These are phyloP conservation scores for Scaptodrosophila lebanonensis DNA, from an alignment of 1,140 invertebrate genomes.

Conservation along the genomic window DNA sequence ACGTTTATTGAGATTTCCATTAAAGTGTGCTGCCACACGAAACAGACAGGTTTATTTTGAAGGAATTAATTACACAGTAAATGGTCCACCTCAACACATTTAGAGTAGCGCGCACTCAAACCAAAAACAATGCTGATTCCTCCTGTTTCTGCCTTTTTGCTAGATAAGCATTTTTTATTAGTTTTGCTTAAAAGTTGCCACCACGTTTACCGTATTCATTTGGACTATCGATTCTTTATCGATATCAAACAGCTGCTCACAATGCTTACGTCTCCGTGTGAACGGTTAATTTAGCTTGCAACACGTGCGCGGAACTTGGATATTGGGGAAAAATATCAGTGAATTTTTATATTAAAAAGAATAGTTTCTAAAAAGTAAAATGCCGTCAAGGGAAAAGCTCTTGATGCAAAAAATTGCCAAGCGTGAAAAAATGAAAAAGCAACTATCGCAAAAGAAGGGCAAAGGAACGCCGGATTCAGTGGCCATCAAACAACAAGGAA, in stretches of 20 bases:
- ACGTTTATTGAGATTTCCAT: constrained; percentile 70
- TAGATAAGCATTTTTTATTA: background rate
- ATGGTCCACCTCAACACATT: too few relatives aligned
- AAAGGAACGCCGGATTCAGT: constrained; percentile 21
- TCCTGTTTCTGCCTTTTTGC: too few relatives aligned
- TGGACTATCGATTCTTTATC: constrained; percentile 7
- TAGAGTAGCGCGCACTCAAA: too few relatives aligned
- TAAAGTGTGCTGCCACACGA: too few relatives aligned
- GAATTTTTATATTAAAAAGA: constrained; percentile 25
- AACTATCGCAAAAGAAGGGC: constrained; percentile 79
- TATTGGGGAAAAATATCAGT: constrained; percentile 6
- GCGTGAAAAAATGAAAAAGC: constrained; percentile 84
- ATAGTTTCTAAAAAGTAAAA: constrained; percentile 58
- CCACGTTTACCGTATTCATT: too few relatives aligned
- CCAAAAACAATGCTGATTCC: constrained; percentile 3
- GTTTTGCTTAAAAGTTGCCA: background rate
- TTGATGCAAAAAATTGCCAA: constrained; percentile 88
- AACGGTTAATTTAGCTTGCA: constrained; percentile 22
- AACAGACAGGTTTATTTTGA: constrained; percentile 21
- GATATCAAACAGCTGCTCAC: constrained; percentile 5
- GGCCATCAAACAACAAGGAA: constrained; percentile 23
- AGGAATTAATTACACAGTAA: background rate
- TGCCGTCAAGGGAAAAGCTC: constrained; percentile 87
- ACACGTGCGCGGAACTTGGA: constrained; percentile 55
- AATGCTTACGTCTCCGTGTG: constrained; percentile 5